Evolutionary conservation across 1,140 invertebrate genomes (phyloP).

Genomic region (Rhysida immarginata): DNA sequence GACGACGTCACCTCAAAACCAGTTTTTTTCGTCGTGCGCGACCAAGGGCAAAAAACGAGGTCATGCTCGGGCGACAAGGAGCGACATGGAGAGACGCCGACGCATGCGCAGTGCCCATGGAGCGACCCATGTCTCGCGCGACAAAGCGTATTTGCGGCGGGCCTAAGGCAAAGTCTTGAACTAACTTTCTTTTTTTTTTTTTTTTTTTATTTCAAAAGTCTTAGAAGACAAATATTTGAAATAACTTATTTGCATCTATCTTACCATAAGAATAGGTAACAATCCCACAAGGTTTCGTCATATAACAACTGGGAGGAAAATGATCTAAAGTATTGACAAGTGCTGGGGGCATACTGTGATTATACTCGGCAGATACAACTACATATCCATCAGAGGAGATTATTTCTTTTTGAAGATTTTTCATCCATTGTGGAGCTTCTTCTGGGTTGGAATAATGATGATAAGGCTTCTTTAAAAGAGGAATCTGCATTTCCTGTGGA

Average conservation of each 20-base stretch:
- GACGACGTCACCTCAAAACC: too few species aligned
- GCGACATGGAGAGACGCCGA: too few species aligned
- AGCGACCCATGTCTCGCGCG: too few species aligned
- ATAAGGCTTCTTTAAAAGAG: constrained; percentile 17
- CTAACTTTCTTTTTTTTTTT: not conserved
- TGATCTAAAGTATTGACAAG: constrained; percentile 34
- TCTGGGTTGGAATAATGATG: not conserved
- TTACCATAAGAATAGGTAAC: constrained; percentile 34
- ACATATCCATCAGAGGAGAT: constrained; percentile 30
- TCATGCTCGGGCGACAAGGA: too few species aligned
- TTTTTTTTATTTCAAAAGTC: not conserved
- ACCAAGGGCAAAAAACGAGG: too few species aligned
- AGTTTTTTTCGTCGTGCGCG: too few species aligned
- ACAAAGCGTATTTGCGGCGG: not conserved
- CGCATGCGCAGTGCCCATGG: too few species aligned
- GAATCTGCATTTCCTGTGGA: constrained; percentile 11
- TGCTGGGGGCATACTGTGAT: constrained; percentile 32
- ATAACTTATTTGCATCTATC: not conserved
- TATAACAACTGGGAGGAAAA: constrained; percentile 28
- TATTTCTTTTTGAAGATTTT: not conserved
- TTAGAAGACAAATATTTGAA: not conserved
- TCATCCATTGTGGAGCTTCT: not conserved
- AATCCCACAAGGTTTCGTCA: constrained; percentile 32
- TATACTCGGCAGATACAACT: constrained; percentile 34
- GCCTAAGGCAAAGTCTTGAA: not conserved